Conservation (phyloP, 2,797 vertebrate species). For the Silurus lanzhouensis region DNA sequence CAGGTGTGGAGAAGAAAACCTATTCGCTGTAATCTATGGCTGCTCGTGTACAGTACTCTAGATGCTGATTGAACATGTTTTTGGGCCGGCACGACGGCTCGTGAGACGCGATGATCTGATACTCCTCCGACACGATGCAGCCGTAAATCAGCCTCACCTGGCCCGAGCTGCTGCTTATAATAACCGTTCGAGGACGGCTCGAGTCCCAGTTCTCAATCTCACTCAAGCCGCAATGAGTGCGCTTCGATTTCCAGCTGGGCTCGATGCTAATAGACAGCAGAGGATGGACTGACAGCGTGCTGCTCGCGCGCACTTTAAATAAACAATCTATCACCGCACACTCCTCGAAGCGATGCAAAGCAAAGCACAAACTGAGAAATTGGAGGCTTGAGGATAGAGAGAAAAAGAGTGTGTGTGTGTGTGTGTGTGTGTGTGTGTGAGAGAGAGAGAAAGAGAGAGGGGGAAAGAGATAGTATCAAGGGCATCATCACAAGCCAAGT, state of each 20-base stretch:
- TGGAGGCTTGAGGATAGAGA: background rate
- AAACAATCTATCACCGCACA: constrained; percentile 69
- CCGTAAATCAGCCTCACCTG: constrained; percentile 66
- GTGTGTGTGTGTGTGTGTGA: background rate
- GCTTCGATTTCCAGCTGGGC: constrained; percentile 62
- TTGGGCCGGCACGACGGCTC: constrained; percentile 24
- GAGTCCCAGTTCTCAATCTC: constrained; percentile 50
- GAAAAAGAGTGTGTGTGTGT: background rate
- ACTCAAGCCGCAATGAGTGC: constrained; percentile 46
- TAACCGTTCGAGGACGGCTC: constrained; percentile 52
- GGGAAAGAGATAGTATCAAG: constrained; percentile 77
- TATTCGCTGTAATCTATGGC: constrained; percentile 21
- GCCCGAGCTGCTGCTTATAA: constrained; percentile 65
- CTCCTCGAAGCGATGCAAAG: background rate
- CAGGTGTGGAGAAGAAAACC: constrained; percentile 39
- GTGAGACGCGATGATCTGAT: constrained; percentile 62
- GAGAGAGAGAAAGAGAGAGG: background rate
- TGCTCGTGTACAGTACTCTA: background rate
- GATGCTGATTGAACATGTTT: constrained; percentile 36
- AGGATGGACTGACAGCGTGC: constrained; percentile 61
- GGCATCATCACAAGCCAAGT: constrained; percentile 91
- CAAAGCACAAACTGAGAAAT: constrained; percentile 32
- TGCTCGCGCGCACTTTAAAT: constrained; percentile 71
- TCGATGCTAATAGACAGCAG: constrained; percentile 62
- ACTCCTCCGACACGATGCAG: constrained; percentile 64